Conservation (phyloP, 2,113 vertebrate genomes). For the Brienomyrus longianalis region DNA sequence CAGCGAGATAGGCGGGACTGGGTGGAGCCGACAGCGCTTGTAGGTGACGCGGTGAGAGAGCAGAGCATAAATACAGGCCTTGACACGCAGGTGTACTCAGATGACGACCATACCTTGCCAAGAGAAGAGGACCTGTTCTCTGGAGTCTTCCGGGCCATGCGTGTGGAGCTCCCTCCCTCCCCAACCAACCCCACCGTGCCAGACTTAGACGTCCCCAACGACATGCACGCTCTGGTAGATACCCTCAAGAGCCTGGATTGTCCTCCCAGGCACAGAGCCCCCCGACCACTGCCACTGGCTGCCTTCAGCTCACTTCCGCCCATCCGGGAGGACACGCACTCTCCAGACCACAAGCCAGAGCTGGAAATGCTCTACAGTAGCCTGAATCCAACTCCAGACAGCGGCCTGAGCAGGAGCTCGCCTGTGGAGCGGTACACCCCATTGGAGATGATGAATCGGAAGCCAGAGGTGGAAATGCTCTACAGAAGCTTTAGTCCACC, state of each 20-base stretch:
- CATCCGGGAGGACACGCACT: slow-evolving; percentile 71
- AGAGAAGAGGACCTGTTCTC: slow-evolving; percentile 7
- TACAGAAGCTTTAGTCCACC: slow-evolving; percentile 33
- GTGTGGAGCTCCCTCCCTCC: slow-evolving; percentile 54
- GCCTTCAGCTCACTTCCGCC: slow-evolving; percentile 54
- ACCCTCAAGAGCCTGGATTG: slow-evolving; percentile 79
- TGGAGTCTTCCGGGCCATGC: slow-evolving; percentile 56
- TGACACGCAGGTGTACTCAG: slow-evolving; percentile 24
- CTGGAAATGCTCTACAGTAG: not conserved
- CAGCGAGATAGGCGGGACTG: slow-evolving; percentile 29
- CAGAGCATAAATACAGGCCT: slow-evolving; percentile 30
- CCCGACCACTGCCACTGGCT: slow-evolving; percentile 34
- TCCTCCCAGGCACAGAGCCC: slow-evolving; percentile 52
- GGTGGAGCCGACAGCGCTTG: slow-evolving; percentile 52
- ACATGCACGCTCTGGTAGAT: slow-evolving; percentile 80
- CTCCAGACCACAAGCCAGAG: slow-evolving; percentile 27
- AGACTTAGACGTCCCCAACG: slow-evolving; percentile 52
- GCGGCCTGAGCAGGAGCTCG: slow-evolving; percentile 46
- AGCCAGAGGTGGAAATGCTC: accelerated
- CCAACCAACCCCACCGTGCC: slow-evolving; percentile 28
- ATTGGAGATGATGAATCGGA: slow-evolving; percentile 52
- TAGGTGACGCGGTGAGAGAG: slow-evolving; percentile 27
- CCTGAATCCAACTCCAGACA: slow-evolving; percentile 39
- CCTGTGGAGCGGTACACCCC: slow-evolving; percentile 48
- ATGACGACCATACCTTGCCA: slow-evolving; percentile 17